Percentiles rank a stretch among this genome's conserved stretches.
Evolutionary conservation across 2,113 vertebrate genomes (phyloP).

Genomic region (Syngnathus floridae): DNA sequence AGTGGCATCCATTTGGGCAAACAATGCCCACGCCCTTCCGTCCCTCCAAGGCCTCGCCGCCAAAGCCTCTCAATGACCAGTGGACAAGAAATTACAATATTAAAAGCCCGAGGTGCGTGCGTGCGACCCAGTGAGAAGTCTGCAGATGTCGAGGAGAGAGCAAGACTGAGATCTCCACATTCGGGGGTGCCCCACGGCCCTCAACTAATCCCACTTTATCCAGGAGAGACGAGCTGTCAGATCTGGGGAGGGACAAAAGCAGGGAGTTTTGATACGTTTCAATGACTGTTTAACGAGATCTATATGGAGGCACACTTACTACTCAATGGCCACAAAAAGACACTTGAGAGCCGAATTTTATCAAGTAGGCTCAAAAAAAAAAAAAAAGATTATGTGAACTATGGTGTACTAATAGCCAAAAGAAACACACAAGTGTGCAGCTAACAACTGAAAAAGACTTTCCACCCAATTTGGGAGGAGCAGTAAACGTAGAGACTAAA

Average conservation of each 20-base stretch:
- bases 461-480: not conserved
- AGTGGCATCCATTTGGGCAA: conserved; percentile 51
- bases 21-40: conserved; percentile 38
- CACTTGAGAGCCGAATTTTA: conserved; percentile 32
- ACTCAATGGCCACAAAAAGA: conserved; percentile 28
- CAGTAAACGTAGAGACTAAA: too few relatives aligned
- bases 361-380: conserved; percentile 34
- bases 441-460: conserved; percentile 29
- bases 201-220: conserved; percentile 79
- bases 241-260: conserved; percentile 66
- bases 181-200: conserved; percentile 18
- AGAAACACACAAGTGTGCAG: conserved; percentile 29
- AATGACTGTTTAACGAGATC: conserved; percentile 59
- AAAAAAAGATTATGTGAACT: conserved; percentile 37
- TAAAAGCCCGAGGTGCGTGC: conserved; percentile 57
- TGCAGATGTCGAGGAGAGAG: conserved; percentile 61
- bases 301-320: conserved; percentile 30
- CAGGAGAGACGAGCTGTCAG: conserved; percentile 80
- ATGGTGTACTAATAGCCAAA: conserved; percentile 18
- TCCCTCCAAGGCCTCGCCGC: conserved; percentile 37
- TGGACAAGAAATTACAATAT: conserved; percentile 66
- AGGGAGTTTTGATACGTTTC: conserved; percentile 60
- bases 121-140: conserved; percentile 66
- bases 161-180: conserved; percentile 1
- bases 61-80: conserved; percentile 60